phyloP scores from a whole-genome alignment of 2,113 vertebrate genomes.

The Ammospiza nelsoni region DNA sequence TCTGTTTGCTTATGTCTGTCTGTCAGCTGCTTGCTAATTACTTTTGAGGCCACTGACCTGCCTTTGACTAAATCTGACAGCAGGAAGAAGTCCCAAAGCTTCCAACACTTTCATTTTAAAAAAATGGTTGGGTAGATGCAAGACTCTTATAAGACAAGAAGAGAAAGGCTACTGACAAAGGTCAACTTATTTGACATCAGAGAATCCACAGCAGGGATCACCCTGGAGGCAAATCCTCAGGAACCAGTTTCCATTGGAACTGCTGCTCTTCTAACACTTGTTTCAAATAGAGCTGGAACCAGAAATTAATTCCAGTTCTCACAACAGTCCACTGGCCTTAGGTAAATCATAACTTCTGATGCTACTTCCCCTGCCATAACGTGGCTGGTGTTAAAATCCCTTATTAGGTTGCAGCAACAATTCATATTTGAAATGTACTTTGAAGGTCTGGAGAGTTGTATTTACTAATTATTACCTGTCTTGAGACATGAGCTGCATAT shows the following conservation, averaged over 20 bases:
- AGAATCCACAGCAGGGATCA: conserved; percentile 20
- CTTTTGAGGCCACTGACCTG: neutral
- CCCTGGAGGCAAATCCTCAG: conserved; percentile 23
- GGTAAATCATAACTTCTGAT: conserved; percentile 29
- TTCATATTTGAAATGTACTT: conserved; percentile 44
- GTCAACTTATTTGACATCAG: conserved; percentile 20
- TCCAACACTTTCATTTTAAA: neutral
- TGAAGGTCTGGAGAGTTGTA: conserved; percentile 48
- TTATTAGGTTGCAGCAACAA: conserved; percentile 20
- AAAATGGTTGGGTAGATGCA: neutral
- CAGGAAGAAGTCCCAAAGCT: conserved; percentile 24
- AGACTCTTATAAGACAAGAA: neutral
- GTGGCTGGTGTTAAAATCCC: neutral
- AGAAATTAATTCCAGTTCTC: conserved; percentile 46
- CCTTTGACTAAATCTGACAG: conserved; percentile 12
- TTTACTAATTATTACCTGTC: conserved; percentile 66
- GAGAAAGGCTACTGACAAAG: conserved; percentile 50
- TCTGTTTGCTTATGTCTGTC: neutral
- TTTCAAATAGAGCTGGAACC: neutral
- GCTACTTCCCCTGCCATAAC: conserved; percentile 18
- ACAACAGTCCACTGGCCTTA: conserved; percentile 1
- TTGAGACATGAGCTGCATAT: conserved; percentile 56
- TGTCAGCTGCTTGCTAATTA: neutral
- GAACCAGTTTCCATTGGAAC: neutral
- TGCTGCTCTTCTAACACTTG: neutral